These are phyloP conservation scores for Hymenopus coronatus DNA, from an alignment of 2,888 invertebrate genomes.

Conservation along the genomic window DNA sequence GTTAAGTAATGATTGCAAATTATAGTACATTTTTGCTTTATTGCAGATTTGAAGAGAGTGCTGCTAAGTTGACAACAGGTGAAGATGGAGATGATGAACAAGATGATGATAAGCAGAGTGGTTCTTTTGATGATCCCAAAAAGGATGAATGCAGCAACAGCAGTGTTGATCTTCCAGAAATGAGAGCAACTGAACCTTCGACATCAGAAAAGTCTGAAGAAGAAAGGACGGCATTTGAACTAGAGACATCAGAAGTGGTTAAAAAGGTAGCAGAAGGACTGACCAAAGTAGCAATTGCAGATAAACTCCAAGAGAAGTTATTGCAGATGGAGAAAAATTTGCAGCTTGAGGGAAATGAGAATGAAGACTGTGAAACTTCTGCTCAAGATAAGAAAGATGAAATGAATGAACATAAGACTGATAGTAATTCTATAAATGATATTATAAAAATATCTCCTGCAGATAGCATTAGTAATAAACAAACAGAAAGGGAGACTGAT, in stretches of 20 bases:
- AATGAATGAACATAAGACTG: not conserved
- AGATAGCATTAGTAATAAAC: not conserved
- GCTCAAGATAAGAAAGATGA: not conserved
- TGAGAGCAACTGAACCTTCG: not conserved
- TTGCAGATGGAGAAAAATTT: constrained; percentile 3
- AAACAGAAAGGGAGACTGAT: not conserved
- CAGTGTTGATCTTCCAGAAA: not conserved
- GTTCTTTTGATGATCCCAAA: constrained; percentile 18
- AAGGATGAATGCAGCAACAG: not conserved
- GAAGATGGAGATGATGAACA: constrained; percentile 23
- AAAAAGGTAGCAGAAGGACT: constrained; percentile 40
- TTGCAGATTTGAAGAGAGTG: constrained; percentile 5
- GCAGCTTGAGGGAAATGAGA: constrained; percentile 2
- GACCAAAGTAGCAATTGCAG: constrained; percentile 22
- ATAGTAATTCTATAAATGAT: not conserved
- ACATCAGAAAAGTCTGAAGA: not conserved
- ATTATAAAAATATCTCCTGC: not conserved
- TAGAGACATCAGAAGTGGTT: constrained; percentile 42
- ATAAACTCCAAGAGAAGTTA: constrained; percentile 30
- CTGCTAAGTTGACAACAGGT: constrained; percentile 20
- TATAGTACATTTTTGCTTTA: not conserved
- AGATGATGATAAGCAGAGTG: constrained; percentile 19
- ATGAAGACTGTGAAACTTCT: constrained; percentile 1
- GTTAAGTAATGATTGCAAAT: no score
- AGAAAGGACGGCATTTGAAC: not conserved